A percentile compares a stretch with the other conserved stretches of the same genome.
These are phyloP conservation scores for Miichthys miiuy DNA, from an alignment of 2,797 vertebrate species.

Conservation along the genomic window DNA sequence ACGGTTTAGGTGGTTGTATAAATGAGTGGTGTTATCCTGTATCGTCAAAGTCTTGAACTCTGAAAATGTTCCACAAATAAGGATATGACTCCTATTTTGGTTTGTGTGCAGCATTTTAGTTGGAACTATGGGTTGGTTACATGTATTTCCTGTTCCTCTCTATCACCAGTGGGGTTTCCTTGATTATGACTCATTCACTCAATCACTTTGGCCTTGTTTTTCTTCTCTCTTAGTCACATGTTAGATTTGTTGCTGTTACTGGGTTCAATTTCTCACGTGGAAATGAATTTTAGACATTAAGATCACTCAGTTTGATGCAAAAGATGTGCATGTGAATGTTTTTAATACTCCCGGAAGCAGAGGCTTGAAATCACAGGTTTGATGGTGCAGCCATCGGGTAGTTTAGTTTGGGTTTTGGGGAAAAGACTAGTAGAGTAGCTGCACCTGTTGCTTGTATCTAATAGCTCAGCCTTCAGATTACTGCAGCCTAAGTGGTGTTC, in stretches of 20 bases:
- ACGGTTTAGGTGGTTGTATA: conserved; percentile 23
- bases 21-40: conserved; percentile 22
- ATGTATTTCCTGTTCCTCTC: conserved; percentile 37
- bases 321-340: not conserved
- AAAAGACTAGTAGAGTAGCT: not conserved
- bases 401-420: conserved; percentile 3
- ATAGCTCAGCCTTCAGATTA: conserved; percentile 19
- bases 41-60: conserved; percentile 24
- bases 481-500: conserved; percentile 19
- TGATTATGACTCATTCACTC: conserved; percentile 6
- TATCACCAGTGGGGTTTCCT: conserved; percentile 16
- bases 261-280: not conserved
- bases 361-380: not conserved
- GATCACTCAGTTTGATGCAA: not conserved
- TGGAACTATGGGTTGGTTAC: conserved; percentile 24
- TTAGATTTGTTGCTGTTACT: conserved; percentile 2
- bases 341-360: not conserved
- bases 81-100: conserved; percentile 22
- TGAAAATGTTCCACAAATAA: conserved; percentile 28
- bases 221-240: not conserved
- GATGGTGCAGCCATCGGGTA: not conserved
- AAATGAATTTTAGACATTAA: not conserved
- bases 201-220: conserved; percentile 10
- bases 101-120: conserved; percentile 23
- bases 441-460: conserved; percentile 64